phyloP scores from a whole-genome alignment of 2,797 vertebrate species.

The Thalassophryne amazonica region DNA sequence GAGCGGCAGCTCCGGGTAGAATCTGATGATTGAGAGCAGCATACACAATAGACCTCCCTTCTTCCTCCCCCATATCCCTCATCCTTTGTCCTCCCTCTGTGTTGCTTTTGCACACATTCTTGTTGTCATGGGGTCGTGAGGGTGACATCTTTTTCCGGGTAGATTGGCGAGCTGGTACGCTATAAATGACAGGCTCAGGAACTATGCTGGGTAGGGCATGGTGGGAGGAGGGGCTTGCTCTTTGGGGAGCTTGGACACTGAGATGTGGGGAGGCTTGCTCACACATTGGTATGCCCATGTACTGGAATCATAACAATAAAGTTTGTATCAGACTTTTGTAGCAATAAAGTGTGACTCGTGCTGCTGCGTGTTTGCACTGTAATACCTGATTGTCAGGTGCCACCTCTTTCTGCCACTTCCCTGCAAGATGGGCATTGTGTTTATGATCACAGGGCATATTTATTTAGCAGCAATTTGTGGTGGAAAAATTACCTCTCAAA shows the following conservation, averaged over 20 bases:
- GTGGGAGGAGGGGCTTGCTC: slow-evolving; percentile 12
- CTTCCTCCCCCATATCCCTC: background rate
- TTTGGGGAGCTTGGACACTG: background rate
- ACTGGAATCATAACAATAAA: slow-evolving; percentile 35
- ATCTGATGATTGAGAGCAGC: slow-evolving; percentile 56
- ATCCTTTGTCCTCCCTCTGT: background rate
- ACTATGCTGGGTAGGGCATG: background rate
- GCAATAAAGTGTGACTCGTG: background rate
- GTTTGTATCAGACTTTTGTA: background rate
- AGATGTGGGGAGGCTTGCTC: background rate
- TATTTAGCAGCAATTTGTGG: background rate
- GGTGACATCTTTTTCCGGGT: background rate
- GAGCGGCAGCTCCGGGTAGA: background rate
- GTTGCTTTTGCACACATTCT: background rate
- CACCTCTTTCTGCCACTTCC: slow-evolving; percentile 9
- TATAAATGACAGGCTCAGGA: background rate
- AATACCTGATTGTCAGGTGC: slow-evolving; percentile 37
- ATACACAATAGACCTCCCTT: slow-evolving; percentile 37
- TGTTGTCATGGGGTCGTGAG: background rate
- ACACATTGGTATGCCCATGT: slow-evolving; percentile 18
- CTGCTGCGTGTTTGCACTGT: background rate
- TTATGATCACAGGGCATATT: background rate
- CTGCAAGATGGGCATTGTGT: slow-evolving; percentile 22
- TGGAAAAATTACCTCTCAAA: background rate
- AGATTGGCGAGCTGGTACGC: background rate